A percentile compares a stretch with the other conserved stretches of the same genome.
Conservation (phyloP, 2,113 vertebrate genomes). For the Pogonocichla stellata region DNA sequence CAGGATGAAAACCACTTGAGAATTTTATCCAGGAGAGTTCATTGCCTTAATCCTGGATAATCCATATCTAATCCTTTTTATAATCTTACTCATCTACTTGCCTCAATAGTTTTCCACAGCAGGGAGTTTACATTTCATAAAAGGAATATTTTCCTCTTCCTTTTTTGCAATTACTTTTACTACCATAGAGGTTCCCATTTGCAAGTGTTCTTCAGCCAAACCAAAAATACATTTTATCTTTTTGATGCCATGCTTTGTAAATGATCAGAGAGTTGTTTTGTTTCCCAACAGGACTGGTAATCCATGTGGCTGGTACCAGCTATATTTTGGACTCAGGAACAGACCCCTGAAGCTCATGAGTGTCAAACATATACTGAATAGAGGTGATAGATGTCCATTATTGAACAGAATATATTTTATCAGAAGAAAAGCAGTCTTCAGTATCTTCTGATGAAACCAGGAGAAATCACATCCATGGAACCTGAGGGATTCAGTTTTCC, state of each 20-base stretch:
- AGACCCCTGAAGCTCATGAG: not conserved
- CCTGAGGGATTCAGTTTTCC: not conserved
- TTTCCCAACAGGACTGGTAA: not conserved
- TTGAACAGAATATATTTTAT: not conserved
- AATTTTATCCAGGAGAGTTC: conserved; percentile 47
- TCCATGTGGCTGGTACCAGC: not conserved
- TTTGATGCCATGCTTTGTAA: not conserved
- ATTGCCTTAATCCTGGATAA: conserved; percentile 57
- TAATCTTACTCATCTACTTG: conserved; percentile 56
- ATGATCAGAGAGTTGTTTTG: not conserved
- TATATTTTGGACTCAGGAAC: not conserved
- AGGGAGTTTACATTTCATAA: conserved; percentile 15
- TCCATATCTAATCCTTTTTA: conserved; percentile 53
- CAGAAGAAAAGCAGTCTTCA: not conserved
- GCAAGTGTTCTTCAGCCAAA: not conserved
- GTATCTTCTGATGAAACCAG: not conserved
- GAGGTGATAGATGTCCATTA: not conserved
- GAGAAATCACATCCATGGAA: not conserved
- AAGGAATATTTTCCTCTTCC: conserved; percentile 10
- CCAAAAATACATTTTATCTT: not conserved
- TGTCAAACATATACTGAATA: not conserved
- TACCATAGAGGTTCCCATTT: not conserved
- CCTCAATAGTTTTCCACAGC: conserved; percentile 47
- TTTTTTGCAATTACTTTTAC: not conserved
- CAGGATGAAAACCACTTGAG: conserved; percentile 23